phyloP scores from a whole-genome alignment of 2,113 vertebrate species.

The Pampusana beccarii region DNA sequence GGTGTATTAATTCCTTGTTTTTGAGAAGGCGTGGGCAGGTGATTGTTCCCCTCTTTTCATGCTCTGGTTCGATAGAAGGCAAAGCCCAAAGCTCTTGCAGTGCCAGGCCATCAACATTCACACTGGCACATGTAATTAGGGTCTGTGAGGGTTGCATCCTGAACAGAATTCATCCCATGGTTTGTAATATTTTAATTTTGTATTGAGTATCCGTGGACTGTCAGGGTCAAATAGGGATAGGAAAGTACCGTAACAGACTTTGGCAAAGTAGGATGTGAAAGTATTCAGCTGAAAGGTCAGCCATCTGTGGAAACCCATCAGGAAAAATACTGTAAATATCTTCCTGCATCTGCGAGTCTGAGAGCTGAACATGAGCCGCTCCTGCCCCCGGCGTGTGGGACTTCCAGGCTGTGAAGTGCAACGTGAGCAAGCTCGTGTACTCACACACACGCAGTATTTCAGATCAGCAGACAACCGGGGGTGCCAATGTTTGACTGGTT shows the following conservation, averaged over 20 bases:
- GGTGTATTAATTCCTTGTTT: neutral
- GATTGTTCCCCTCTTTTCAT: neutral
- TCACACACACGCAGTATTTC: neutral
- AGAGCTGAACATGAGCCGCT: neutral
- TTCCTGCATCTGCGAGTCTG: neutral
- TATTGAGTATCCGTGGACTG: conserved; percentile 31
- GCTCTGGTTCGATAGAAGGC: neutral
- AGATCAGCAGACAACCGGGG: neutral
- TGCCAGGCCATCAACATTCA: neutral
- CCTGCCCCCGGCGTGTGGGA: rapidly evolving
- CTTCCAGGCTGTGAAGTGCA: neutral
- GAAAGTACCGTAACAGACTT: neutral
- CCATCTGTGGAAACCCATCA: conserved; percentile 7
- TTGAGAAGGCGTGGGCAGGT: neutral
- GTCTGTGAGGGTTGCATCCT: neutral
- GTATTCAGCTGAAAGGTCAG: conserved; percentile 23
- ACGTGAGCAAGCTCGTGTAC: neutral
- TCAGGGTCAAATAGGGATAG: conserved; percentile 45
- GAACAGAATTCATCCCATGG: neutral
- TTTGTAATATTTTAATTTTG: conserved; percentile 43
- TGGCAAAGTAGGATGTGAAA: neutral
- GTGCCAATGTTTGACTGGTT: neutral
- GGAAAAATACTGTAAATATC: conserved; percentile 28
- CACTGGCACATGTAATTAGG: neutral
- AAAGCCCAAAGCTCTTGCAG: neutral